phyloP scores from a whole-genome alignment of 2,113 vertebrate genomes.

The Centropus unirufus region DNA sequence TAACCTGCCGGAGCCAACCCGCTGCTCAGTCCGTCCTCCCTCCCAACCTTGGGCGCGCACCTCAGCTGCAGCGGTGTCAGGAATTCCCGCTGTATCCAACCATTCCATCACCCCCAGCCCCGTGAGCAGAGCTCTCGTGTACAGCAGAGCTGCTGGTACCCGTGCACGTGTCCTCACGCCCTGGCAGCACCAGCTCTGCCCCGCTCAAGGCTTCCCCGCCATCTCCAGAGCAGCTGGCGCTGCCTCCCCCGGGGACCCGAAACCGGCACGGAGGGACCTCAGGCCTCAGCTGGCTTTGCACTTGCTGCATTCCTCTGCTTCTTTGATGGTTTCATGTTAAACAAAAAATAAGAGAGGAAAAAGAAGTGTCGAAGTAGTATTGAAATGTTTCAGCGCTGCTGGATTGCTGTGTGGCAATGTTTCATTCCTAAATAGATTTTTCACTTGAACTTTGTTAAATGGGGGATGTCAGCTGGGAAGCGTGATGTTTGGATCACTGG shows the following conservation, averaged over 20 bases:
- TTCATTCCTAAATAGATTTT: neutral
- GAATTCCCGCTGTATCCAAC: no score
- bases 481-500: neutral
- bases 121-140: no score
- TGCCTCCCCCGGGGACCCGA: no score
- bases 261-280: no score
- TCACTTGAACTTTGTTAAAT: conserved; percentile 4
- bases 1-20: neutral
- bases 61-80: no score
- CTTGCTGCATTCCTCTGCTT: fast-evolving
- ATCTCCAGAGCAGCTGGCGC: no score
- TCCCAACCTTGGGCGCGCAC: no score
- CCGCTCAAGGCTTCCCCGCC: no score
- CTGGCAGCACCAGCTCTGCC: no score
- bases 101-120: no score
- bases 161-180: neutral
- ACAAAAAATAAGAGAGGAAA: neutral
- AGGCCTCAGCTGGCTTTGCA: neutral
- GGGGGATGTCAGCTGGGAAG: neutral
- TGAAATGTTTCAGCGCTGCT: neutral
- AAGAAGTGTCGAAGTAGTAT: neutral
- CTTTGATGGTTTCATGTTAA: fast-evolving
- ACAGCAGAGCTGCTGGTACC: neutral
- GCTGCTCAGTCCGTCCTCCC: neutral
- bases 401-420: fast-evolving